Evolutionary conservation across 1,140 invertebrate species (phyloP), one percentile per base, ranked within the genome.

Genomic region (Drosophila orena): DNA sequence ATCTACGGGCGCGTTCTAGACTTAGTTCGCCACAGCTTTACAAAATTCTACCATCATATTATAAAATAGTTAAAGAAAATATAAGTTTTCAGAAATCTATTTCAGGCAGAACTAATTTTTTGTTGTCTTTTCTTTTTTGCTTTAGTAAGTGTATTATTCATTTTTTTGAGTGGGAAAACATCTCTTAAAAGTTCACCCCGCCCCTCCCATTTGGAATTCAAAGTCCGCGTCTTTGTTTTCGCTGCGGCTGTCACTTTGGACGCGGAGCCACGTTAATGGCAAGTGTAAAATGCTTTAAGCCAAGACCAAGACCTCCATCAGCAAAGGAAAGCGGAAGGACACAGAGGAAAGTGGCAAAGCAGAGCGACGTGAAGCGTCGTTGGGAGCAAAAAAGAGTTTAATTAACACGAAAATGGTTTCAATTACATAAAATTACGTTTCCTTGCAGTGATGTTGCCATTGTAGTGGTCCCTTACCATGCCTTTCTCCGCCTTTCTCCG

Each of bases 361-460:
- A 42, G 37, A 34, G 37, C 47, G 44, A 60, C 30, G 58, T 47
- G 43, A 61, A 73, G 43, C 50, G 46, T 61, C 55, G 42, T 71
- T 15, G 49, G 50, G 47, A 69, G 61, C 30, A 83, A 81, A 57
- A 77, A 88, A 89, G 84, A 89, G 84, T 89, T 89, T 89, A 89
- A 89, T 89, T 89, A 89, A 89, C 84, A 89, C 84, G 84, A 89
- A 89, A 89, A 89, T 89, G 84, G 84, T 89, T 89, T 89, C 84
- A 89, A 89, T 89, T 89, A 89, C 84, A 89, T 84, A 83, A 89
- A 89, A 89, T 89, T 89, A 89, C 84, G 81, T 89, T 89, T 89
- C 84, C 84, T 89, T 80, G 64, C 79, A 83, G 56, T 71, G 56
- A 65, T 52, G 70, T 24, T 49, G 70, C 70, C 65, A 78, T 89